phyloP scores from a whole-genome alignment of 2,888 invertebrate species.

The Noctua comes region DNA sequence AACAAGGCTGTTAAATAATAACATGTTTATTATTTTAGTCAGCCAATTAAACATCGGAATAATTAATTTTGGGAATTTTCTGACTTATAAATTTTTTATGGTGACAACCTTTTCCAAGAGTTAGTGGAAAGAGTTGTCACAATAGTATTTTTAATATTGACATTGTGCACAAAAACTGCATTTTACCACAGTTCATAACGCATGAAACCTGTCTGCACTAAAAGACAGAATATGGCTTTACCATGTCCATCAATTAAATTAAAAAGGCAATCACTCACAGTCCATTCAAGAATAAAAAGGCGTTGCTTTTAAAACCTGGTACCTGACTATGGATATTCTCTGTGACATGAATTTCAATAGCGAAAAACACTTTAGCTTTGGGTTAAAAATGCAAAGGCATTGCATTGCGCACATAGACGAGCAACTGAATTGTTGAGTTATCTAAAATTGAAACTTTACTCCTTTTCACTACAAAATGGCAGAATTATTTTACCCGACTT shows the following conservation, averaged over 20 bases:
- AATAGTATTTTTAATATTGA: background rate
- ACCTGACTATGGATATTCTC: conserved; percentile 39
- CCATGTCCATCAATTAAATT: conserved; percentile 10
- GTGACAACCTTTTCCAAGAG: background rate
- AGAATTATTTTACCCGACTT: background rate
- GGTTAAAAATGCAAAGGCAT: conserved; percentile 45
- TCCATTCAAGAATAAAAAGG: conserved; percentile 34
- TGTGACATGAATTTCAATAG: conserved; percentile 43
- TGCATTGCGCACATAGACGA: conserved; percentile 30
- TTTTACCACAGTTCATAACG: background rate
- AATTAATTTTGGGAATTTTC: background rate
- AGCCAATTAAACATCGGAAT: no score
- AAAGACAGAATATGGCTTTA: conserved; percentile 2
- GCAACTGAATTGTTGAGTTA: conserved; percentile 22
- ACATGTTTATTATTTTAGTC: no score
- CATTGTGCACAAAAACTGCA: background rate
- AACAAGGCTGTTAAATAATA: no score
- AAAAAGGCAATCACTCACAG: conserved; percentile 27
- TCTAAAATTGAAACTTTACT: conserved; percentile 29
- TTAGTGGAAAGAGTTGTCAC: background rate
- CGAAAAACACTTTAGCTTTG: conserved; percentile 43
- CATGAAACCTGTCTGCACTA: background rate
- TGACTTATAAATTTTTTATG: background rate
- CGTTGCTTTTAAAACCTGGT: conserved; percentile 31
- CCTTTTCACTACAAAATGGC: background rate